phyloP scores from a whole-genome alignment of 2,888 invertebrate genomes.

The Cheilosia urbana region DNA sequence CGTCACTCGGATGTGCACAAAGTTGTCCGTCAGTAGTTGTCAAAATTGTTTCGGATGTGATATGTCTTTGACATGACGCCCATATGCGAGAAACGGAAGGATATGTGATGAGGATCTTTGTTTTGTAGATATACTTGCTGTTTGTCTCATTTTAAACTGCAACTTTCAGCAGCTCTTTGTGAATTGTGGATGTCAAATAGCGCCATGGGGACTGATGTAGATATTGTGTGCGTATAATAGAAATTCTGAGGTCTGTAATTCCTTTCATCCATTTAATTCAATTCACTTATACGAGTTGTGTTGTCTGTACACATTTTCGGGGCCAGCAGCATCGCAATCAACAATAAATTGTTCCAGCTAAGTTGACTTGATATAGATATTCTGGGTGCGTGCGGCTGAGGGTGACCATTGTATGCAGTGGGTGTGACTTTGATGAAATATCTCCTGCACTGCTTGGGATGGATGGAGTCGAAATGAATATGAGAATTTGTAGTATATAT shows the following conservation, averaged over 20 bases:
- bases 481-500: background rate
- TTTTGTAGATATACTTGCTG: slow-evolving; percentile 3
- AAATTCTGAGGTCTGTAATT: slow-evolving; percentile 5
- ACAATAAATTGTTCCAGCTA: slow-evolving; percentile 66
- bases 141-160: slow-evolving; percentile 26
- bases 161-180: slow-evolving; percentile 10
- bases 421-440: slow-evolving; percentile 62
- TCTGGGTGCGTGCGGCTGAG: background rate
- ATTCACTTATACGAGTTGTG: slow-evolving; percentile 57
- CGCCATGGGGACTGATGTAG: background rate
- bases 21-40: slow-evolving; percentile 59
- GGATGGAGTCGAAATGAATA: slow-evolving; percentile 25
- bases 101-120: slow-evolving; percentile 18
- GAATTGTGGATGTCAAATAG: slow-evolving; percentile 24
- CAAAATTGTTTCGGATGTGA: slow-evolving; percentile 65
- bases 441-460: slow-evolving; percentile 27
- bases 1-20: slow-evolving; percentile 14
- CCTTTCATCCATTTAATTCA: slow-evolving; percentile 65
- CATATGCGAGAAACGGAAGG: background rate
- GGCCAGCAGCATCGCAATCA: slow-evolving; percentile 33
- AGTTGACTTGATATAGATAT: slow-evolving; percentile 32
- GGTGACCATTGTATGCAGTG: slow-evolving; percentile 47
- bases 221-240: slow-evolving; percentile 2
- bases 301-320: slow-evolving; percentile 35
- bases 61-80: slow-evolving; percentile 42